Evolutionary conservation across 2,888 invertebrate genomes (phyloP), one percentile per base, ranked within the genome.

Genomic region (Amphipyra berbera): DNA sequence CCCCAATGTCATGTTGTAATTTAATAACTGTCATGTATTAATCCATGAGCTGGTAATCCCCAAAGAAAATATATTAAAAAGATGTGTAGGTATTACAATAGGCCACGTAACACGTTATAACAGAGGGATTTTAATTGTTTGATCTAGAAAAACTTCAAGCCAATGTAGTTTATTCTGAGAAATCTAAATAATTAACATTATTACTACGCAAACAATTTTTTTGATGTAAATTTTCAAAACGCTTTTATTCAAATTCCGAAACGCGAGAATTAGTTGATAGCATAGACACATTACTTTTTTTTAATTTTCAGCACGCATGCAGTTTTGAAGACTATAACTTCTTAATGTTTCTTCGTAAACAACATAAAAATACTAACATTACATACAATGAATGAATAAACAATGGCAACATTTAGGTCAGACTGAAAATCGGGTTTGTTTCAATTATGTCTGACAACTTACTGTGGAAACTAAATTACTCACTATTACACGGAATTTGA

Each of bases 401-500:
- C 13, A 40, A 45, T 48, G 30, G 53, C 6, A 15, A 53, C 8
- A 60, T 72, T 37, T 10, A 61, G 52, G 57, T 52, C 49, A 61
- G 54, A 47, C 33, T 48, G 42, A 57, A 63, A 65, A 53, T 40
- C 14, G 58, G 30, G 44, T 62, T 70, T 47, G 21, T 63, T 66
- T 56, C 53, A 63, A 46, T 46, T 4, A 57, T 42, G 27, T 41
- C 47, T 64, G 71, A 70, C 56, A 48, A 60, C 61, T 73, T 56
- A 44, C 54, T 50, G 54, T 37, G 44, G 48, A 61, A 60, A 52
- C 56, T 14, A 13, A 21, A 61, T 76, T 73, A 76, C 63, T 64
- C 73, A 76, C 12, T 12, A 52, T 60, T 76, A 52, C 61, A 58
- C 45, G 55, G 68, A 76, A 76, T 42, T 60, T 54, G 54, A 71